Percentiles rank a stretch among this genome's conserved stretches.
These are phyloP conservation scores for Astyanax mexicanus DNA, from an alignment of 2,797 vertebrate genomes.

Conservation along the genomic window DNA sequence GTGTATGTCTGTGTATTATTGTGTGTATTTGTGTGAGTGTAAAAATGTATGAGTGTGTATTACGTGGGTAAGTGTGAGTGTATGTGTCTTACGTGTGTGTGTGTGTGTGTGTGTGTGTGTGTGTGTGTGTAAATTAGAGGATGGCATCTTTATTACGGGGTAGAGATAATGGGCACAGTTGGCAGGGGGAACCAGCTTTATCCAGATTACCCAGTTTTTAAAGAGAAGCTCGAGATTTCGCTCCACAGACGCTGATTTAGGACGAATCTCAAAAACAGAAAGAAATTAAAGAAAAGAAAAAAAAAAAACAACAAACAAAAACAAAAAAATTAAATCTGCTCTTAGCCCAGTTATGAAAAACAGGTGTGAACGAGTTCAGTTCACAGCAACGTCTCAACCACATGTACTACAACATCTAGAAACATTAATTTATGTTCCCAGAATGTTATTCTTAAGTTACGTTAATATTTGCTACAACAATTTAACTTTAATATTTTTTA, in stretches of 20 bases:
- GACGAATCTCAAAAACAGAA: background rate
- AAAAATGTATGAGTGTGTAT: constrained; percentile 10
- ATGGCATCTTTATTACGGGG: constrained; percentile 3
- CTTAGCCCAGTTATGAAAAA: constrained; percentile 6
- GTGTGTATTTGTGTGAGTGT: constrained; percentile 16
- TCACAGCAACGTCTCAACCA: too few species aligned
- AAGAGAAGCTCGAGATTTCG: background rate
- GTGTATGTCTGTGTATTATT: constrained; percentile 15
- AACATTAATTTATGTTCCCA: too few species aligned
- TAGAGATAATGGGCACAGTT: constrained; percentile 8
- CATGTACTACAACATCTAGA: too few species aligned
- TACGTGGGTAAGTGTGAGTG: too few species aligned
- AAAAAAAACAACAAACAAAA: background rate
- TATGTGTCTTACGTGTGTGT: constrained; percentile 15
- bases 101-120: constrained; percentile 10
- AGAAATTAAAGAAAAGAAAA: background rate
- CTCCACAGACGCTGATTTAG: background rate
- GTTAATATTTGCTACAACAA: too few species aligned
- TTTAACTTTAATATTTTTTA: too few species aligned
- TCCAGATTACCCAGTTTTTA: background rate
- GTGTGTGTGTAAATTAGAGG: constrained; percentile 2
- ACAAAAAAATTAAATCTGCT: background rate
- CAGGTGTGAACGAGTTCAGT: background rate
- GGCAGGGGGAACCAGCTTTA: background rate
- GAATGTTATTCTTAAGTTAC: too few species aligned